Conservation (phyloP, 2,888 invertebrate species). For the Noctua pronuba region DNA sequence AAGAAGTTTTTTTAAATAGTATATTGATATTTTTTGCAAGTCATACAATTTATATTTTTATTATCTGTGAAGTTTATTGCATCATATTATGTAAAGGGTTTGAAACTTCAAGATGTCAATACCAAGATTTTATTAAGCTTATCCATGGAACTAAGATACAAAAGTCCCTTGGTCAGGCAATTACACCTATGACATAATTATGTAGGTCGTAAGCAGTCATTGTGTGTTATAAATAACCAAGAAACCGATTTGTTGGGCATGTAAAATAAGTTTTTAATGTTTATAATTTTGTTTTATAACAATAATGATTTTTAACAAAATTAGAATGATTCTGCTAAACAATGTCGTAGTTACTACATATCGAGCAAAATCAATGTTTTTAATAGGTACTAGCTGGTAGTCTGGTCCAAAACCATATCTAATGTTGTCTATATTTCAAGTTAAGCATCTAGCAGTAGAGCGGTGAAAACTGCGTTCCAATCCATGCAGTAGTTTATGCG, state of each 20-base stretch:
- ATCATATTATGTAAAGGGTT: constrained; percentile 3
- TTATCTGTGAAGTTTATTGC: constrained; percentile 10
- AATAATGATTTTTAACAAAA: neutral
- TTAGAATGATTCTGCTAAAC: neutral
- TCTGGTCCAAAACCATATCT: too few species aligned
- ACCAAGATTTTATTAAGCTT: neutral
- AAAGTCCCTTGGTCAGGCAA: neutral
- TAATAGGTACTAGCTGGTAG: neutral
- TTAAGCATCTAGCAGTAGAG: too few species aligned
- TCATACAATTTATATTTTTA: constrained; percentile 5
- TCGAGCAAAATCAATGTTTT: neutral
- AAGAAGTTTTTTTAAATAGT: neutral
- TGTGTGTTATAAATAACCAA: neutral
- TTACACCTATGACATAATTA: neutral
- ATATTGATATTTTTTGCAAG: constrained; percentile 14
- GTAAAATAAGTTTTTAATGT: neutral
- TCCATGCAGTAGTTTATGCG: too few species aligned
- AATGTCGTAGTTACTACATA: neutral
- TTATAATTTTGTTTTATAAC: neutral
- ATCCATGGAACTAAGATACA: neutral
- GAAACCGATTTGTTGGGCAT: neutral
- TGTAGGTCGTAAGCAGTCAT: neutral
- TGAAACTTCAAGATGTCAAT: too few species aligned
- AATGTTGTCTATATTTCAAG: too few species aligned
- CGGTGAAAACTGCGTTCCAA: too few species aligned